Evolutionary conservation across 2,797 vertebrate species (phyloP).

Genomic region (Amphiprion clarkii): DNA sequence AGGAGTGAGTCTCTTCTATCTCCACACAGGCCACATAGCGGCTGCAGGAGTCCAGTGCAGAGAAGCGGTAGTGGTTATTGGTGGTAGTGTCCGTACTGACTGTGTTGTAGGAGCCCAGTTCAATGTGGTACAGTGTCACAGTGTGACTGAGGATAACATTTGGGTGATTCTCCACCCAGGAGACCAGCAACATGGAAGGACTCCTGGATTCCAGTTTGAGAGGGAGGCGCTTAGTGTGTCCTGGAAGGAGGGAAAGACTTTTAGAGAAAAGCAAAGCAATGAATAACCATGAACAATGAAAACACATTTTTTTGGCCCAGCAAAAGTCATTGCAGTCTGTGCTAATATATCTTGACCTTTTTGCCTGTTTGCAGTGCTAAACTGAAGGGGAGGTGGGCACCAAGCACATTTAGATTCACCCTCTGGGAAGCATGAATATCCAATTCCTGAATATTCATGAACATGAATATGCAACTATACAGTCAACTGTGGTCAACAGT

Average conservation of each 20-base stretch:
- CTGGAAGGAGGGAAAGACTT: constrained; percentile 46
- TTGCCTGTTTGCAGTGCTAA: background rate
- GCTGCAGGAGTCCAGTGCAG: constrained; percentile 71
- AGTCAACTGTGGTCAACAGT: background rate
- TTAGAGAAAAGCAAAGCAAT: background rate
- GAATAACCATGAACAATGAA: background rate
- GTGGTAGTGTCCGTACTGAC: constrained; percentile 31
- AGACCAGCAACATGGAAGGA: constrained; percentile 63
- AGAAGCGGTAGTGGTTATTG: constrained; percentile 63
- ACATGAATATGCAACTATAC: too few species aligned
- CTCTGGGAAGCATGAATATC: background rate
- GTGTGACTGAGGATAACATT: constrained; percentile 7
- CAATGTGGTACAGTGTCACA: constrained; percentile 58
- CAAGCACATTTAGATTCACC: background rate
- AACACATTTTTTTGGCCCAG: background rate
- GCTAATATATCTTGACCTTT: background rate
- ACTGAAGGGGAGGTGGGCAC: background rate
- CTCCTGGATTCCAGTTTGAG: constrained; percentile 66
- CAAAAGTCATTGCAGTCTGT: background rate
- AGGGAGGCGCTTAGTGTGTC: constrained; percentile 63
- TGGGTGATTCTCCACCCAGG: constrained; percentile 59
- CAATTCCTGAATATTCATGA: background rate
- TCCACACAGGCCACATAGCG: constrained; percentile 74
- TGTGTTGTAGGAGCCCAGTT: constrained; percentile 32
- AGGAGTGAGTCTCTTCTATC: constrained; percentile 24